Conservation (phyloP, 2,113 vertebrate species). For the Pollimyrus isidori region DNA sequence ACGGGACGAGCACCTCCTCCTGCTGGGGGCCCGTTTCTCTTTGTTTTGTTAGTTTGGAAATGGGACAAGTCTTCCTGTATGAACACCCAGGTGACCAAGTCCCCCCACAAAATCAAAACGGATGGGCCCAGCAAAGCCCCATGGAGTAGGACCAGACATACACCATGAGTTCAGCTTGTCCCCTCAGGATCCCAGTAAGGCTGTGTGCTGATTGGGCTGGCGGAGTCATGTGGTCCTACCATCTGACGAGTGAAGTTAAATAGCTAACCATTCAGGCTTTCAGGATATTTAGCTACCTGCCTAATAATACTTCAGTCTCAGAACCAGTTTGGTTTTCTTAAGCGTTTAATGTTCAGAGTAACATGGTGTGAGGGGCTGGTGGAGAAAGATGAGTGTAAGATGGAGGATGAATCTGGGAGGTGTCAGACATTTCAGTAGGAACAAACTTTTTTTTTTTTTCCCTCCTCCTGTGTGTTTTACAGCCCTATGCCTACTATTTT, state of each 20-base stretch:
- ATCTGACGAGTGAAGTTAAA: not conserved
- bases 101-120: not conserved
- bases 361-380: not conserved
- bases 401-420: not conserved
- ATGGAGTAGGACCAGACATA: not conserved
- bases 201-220: not conserved
- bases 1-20: not conserved
- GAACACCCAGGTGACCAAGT: not conserved
- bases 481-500: constrained; percentile 1
- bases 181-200: not conserved
- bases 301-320: not conserved
- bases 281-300: not conserved
- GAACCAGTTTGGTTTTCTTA: not conserved
- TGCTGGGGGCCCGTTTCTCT: not conserved
- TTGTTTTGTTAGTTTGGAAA: not conserved
- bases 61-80: not conserved
- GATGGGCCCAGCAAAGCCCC: not conserved
- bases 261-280: not conserved
- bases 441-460: not conserved
- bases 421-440: not conserved
- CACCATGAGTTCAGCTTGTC: not conserved
- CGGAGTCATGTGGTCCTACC: not conserved
- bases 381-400: not conserved
- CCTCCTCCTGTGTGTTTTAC: not conserved
- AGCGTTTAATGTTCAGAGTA: not conserved